These are phyloP conservation scores for Philypnodon macrostomus DNA, from an alignment of 2,797 vertebrate species.

Conservation along the genomic window DNA sequence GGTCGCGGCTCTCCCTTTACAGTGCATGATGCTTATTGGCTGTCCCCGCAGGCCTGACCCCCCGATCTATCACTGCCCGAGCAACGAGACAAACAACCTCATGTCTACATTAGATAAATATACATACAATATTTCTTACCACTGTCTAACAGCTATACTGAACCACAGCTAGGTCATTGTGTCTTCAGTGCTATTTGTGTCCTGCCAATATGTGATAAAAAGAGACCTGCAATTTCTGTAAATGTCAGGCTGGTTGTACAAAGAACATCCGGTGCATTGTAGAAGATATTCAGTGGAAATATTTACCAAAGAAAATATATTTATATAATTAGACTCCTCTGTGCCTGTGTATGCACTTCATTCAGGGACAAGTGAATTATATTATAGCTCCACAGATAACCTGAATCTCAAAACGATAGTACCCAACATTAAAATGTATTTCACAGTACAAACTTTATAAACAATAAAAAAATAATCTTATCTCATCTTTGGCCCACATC, in stretches of 20 bases:
- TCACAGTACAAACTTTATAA: constrained; percentile 3
- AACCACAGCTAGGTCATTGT: background rate
- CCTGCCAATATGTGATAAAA: background rate
- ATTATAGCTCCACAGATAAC: too few species aligned
- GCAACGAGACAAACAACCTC: constrained; percentile 6
- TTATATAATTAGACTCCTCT: too few species aligned
- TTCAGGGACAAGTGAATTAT: too few species aligned
- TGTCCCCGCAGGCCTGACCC: constrained; percentile 42
- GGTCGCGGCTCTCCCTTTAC: constrained; percentile 61
- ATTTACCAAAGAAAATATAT: background rate
- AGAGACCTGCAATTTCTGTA: background rate
- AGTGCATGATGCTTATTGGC: constrained; percentile 47
- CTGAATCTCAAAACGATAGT: too few species aligned
- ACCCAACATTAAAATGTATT: too few species aligned
- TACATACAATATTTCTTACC: constrained; percentile 1
- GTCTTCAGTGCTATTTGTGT: constrained; percentile 5
- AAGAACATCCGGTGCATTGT: background rate
- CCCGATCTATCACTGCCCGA: constrained; percentile 28
- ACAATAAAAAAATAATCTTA: constrained; percentile 4
- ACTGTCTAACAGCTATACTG: background rate
- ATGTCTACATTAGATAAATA: background rate
- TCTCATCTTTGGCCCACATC: constrained; percentile 7
- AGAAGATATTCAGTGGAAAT: background rate
- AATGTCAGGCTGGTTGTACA: background rate
- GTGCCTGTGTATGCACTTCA: too few species aligned